phyloP scores from a whole-genome alignment of 2,113 vertebrate species.

The Illadopsis cleaveri region DNA sequence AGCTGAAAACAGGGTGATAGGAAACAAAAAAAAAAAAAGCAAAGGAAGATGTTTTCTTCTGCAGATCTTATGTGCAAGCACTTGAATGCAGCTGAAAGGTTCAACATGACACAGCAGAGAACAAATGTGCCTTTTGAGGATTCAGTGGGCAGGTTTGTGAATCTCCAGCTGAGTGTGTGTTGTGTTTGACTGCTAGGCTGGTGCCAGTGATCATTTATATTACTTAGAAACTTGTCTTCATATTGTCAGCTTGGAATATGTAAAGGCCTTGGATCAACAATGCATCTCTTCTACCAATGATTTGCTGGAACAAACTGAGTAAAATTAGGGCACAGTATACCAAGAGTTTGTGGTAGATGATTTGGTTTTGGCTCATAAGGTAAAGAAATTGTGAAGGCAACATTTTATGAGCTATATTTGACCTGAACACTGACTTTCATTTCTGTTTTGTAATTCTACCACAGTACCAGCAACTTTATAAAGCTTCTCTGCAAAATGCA shows the following conservation, averaged over 20 bases:
- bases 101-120: background rate
- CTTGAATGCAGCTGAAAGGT: background rate
- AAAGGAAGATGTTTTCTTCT: background rate
- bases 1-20: background rate
- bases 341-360: background rate
- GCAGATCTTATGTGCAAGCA: background rate
- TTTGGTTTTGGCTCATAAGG: background rate
- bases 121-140: background rate
- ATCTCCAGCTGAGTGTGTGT: background rate
- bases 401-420: background rate
- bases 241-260: constrained; percentile 31
- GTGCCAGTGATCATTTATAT: constrained; percentile 18
- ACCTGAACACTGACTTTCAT: background rate
- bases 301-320: constrained; percentile 46
- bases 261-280: constrained; percentile 7
- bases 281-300: background rate
- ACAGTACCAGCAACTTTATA: background rate
- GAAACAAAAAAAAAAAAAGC: background rate
- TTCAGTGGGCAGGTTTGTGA: background rate
- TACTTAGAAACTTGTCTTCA: constrained; percentile 50
- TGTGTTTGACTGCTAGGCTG: background rate
- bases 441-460: background rate
- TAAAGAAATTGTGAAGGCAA: background rate
- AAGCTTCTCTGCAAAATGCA: background rate
- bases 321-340: background rate